phyloP scores from a whole-genome alignment of 2,888 invertebrate genomes.

The Tipula unca region DNA sequence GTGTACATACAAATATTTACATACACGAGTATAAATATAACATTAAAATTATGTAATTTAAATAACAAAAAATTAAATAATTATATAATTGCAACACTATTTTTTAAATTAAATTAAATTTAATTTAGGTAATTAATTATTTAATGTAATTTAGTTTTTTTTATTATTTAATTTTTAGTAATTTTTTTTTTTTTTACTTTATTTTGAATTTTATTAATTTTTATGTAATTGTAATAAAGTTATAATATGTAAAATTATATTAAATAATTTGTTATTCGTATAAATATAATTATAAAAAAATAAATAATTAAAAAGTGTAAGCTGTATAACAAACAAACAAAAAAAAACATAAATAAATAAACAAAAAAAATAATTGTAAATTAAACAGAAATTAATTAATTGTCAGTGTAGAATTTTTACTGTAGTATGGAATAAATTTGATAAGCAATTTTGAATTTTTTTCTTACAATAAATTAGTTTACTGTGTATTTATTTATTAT shows the following conservation, averaged over 20 bases:
- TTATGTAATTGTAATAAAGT: neutral
- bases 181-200: neutral
- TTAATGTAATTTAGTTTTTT: neutral
- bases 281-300: neutral
- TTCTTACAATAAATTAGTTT: neutral
- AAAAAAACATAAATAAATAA: neutral
- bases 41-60: neutral
- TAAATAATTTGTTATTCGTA: conserved; percentile 4
- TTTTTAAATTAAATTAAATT: neutral
- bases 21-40: neutral
- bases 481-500: neutral
- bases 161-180: neutral
- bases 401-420: conserved; percentile 4
- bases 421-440: neutral
- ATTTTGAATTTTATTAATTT: neutral
- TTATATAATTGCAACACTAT: neutral
- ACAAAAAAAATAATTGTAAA: neutral
- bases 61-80: neutral
- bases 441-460: neutral
- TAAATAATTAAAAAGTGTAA: neutral
- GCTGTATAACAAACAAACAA: neutral
- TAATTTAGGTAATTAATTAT: neutral
- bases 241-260: neutral
- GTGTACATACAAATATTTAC: neutral
- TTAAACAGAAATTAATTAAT: neutral